Conservation (phyloP, 2,113 vertebrate genomes). For the Neodontobutis hainanensis region DNA sequence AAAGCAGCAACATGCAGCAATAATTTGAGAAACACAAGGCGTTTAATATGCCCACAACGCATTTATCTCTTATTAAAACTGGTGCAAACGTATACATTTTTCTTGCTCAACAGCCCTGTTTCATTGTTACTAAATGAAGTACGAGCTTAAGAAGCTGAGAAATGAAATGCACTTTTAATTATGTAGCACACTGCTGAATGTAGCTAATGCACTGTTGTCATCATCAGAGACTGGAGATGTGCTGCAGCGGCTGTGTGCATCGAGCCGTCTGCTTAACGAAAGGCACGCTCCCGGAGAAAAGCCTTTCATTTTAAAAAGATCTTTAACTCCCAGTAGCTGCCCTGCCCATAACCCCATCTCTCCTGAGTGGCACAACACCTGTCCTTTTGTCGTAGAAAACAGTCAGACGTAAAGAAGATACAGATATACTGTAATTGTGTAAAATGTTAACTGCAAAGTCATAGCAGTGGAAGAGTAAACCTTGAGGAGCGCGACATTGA, state of each 20-base stretch:
- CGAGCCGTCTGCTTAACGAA: constrained; percentile 39
- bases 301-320: constrained; percentile 34
- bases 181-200: constrained; percentile 55
- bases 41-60: constrained; percentile 1
- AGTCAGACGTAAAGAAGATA: background rate
- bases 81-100: constrained; percentile 6
- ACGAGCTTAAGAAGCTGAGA: constrained; percentile 24
- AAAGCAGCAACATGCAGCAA: background rate
- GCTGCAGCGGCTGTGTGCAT: constrained; percentile 34
- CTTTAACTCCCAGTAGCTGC: constrained; percentile 34
- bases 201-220: constrained; percentile 28
- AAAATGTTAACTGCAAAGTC: background rate
- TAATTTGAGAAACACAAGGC: constrained; percentile 2
- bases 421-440: too few relatives aligned
- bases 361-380: background rate
- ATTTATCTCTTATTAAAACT: constrained; percentile 18
- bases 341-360: constrained; percentile 2
- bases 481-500: background rate
- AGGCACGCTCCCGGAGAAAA: constrained; percentile 21
- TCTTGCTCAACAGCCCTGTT: constrained; percentile 16
- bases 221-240: constrained; percentile 29
- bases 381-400: background rate
- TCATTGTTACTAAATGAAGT: constrained; percentile 37
- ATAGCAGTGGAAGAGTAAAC: background rate
- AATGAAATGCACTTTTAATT: constrained; percentile 66